Evolutionary conservation across 1,140 invertebrate genomes (phyloP).

Genomic region (Lordiphosa mommai): DNA sequence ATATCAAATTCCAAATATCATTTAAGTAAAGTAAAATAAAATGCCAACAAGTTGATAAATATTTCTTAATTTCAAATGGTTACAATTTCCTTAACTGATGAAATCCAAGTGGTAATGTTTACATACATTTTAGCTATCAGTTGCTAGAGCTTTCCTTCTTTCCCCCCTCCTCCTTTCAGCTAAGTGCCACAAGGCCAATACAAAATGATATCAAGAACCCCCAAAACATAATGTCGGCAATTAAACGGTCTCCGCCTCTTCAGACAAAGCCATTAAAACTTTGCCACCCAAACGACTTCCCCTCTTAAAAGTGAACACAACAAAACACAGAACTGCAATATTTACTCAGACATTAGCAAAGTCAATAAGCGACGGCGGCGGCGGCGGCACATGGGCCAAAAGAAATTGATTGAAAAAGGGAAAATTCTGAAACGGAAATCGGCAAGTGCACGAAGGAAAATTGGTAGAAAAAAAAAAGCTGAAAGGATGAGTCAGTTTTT

Average conservation of each 20-base stretch:
- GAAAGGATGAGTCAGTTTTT: no score
- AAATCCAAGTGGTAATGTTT: no score
- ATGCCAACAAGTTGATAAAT: no score
- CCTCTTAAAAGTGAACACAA: not conserved
- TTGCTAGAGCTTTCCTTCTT: no score
- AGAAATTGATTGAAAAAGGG: conserved; percentile 8
- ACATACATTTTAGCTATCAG: no score
- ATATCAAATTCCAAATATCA: no score
- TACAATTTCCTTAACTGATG: no score
- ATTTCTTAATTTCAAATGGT: no score
- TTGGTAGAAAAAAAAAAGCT: no score
- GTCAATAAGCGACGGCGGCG: conserved; percentile 43
- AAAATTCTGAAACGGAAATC: conserved; percentile 53
- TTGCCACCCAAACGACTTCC: not conserved
- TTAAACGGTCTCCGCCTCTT: conserved; percentile 17
- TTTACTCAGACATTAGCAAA: conserved; percentile 67
- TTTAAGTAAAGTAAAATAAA: no score
- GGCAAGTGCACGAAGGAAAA: conserved; percentile 52
- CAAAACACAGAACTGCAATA: conserved; percentile 53
- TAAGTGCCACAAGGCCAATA: conserved; percentile 3
- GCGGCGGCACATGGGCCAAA: conserved; percentile 18
- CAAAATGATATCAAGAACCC: conserved; percentile 9
- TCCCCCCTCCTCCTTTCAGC: no score
- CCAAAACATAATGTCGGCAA: conserved; percentile 32
- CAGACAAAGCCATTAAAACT: conserved; percentile 3